Conservation (phyloP, 1,140 invertebrate genomes). For the Sitobion miscanthi region DNA sequence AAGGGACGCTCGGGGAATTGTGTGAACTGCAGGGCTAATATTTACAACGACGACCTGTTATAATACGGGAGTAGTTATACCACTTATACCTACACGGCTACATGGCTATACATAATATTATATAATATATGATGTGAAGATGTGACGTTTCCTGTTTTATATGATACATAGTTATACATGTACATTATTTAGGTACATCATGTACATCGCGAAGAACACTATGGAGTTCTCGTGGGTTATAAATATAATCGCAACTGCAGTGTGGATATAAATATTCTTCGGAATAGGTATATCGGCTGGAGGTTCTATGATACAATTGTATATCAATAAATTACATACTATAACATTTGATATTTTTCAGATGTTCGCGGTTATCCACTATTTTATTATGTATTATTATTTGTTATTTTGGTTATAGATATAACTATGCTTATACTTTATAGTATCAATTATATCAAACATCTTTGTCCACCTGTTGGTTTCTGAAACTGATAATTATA, state of each 20-base stretch:
- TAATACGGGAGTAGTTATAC: neutral
- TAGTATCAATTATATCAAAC: too few relatives aligned
- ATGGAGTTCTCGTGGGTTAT: neutral
- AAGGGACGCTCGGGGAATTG: neutral
- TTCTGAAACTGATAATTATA: too few relatives aligned
- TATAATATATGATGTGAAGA: neutral
- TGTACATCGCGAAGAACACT: neutral
- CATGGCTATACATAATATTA: neutral
- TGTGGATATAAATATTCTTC: neutral
- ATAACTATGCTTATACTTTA: too few relatives aligned
- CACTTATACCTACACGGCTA: neutral
- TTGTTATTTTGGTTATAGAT: too few relatives aligned
- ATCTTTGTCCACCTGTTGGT: too few relatives aligned
- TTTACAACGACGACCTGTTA: neutral
- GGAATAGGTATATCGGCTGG: neutral
- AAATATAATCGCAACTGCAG: neutral
- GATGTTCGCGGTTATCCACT: too few relatives aligned
- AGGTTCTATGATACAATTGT: neutral
- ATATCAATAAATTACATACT: neutral
- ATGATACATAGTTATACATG: too few relatives aligned
- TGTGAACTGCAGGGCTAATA: neutral
- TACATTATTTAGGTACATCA: too few relatives aligned
- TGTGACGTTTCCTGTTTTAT: neutral
- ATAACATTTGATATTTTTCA: too few relatives aligned
- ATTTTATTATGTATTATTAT: too few relatives aligned